Evolutionary conservation across 2,888 invertebrate species (phyloP).

Genomic region (Lochmaea capreae): DNA sequence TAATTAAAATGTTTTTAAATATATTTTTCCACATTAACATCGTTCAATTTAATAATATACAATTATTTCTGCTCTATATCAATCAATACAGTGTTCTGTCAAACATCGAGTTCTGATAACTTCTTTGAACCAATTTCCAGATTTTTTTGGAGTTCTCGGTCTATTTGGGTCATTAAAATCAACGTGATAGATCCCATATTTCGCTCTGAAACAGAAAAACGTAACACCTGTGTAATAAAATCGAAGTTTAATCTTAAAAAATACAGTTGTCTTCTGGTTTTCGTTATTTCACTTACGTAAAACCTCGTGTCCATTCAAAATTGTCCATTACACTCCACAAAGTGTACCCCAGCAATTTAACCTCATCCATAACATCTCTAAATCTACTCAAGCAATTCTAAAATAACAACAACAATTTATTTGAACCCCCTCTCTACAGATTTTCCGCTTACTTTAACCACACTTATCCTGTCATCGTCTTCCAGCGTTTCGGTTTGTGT

Average conservation of each 20-base stretch:
- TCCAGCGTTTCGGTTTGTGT: constrained; percentile 63
- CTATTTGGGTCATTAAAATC: constrained; percentile 24
- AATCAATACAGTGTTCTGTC: constrained; percentile 7
- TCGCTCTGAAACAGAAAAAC: constrained; percentile 20
- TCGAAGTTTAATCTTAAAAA: too few relatives aligned
- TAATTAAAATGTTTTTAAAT: too few relatives aligned
- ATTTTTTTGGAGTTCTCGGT: constrained; percentile 29
- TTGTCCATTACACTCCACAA: constrained; percentile 23
- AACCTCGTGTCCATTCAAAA: constrained; percentile 20
- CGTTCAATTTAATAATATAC: neutral
- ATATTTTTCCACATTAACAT: neutral
- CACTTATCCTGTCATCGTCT: constrained; percentile 66
- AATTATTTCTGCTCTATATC: neutral
- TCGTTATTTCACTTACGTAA: constrained; percentile 6
- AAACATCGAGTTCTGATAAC: constrained; percentile 2
- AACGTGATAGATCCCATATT: constrained; percentile 27
- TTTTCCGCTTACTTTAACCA: constrained; percentile 1
- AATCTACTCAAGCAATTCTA: constrained; percentile 24
- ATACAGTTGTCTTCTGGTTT: neutral
- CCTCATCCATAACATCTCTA: constrained; percentile 21
- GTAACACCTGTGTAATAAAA: neutral
- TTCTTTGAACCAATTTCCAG: constrained; percentile 15
- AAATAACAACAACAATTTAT: neutral
- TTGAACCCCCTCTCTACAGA: too few relatives aligned
- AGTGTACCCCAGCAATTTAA: constrained; percentile 13